A percentile compares a stretch with the other conserved stretches of the same genome.
Evolutionary conservation across 2,888 invertebrate genomes (phyloP).

Genomic region (Lepeophtheirus nordmannii): DNA sequence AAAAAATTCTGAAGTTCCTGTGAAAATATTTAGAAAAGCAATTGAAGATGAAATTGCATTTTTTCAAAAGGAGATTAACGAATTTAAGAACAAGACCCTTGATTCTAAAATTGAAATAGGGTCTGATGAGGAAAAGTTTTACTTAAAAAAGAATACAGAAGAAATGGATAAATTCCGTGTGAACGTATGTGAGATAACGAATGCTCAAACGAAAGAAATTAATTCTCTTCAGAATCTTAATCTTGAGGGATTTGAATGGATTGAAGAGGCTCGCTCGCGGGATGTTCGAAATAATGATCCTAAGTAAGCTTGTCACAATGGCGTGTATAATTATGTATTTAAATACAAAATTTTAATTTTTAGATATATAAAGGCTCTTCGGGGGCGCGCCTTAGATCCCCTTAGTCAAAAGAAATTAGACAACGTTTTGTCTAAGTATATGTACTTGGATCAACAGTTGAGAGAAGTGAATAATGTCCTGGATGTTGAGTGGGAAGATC

Average conservation of each 20-base stretch:
- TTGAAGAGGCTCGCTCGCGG: conserved; percentile 34
- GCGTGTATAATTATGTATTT: neutral
- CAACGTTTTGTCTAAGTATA: conserved; percentile 1
- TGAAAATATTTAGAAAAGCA: conserved; percentile 33
- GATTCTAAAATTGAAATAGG: conserved; percentile 41
- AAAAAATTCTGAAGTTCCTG: neutral
- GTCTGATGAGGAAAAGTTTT: conserved; percentile 42
- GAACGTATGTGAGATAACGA: conserved; percentile 47
- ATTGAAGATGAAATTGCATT: conserved; percentile 47
- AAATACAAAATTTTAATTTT: too few species aligned
- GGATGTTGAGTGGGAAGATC: conserved; percentile 59
- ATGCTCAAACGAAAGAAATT: conserved; percentile 46
- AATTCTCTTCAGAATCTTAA: conserved; percentile 41
- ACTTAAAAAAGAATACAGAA: conserved; percentile 40
- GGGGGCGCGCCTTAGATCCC: neutral
- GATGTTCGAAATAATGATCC: conserved; percentile 33
- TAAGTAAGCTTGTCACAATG: conserved; percentile 26
- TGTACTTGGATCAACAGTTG: conserved; percentile 56
- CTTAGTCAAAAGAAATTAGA: conserved; percentile 13
- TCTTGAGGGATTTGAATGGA: conserved; percentile 35
- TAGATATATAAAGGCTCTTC: conserved; percentile 10
- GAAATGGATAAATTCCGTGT: conserved; percentile 45
- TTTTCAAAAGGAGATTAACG: conserved; percentile 50
- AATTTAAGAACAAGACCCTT: conserved; percentile 42
- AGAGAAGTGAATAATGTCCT: conserved; percentile 53